phyloP scores from a whole-genome alignment of 1,140 invertebrate genomes.

The Formica exsecta region DNA sequence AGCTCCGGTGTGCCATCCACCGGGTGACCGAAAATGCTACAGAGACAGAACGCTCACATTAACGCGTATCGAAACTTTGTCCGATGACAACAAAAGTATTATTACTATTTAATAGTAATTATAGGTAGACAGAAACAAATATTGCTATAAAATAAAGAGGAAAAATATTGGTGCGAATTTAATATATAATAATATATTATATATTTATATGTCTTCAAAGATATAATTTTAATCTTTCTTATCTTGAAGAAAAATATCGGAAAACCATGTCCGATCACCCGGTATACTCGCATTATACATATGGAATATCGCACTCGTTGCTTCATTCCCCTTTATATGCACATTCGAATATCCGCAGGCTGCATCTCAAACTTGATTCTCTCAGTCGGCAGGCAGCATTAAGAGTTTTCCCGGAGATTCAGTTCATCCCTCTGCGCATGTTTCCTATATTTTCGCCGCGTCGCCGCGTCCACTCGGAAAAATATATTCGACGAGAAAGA shows the following conservation, averaged over 20 bases:
- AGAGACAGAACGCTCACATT: not conserved
- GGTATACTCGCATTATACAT: conserved; percentile 70
- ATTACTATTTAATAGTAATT: not conserved
- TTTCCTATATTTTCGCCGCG: conserved; percentile 54
- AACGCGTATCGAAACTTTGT: conserved; percentile 39
- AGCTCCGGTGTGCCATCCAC: conserved; percentile 79
- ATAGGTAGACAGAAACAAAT: not conserved
- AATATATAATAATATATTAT: not conserved
- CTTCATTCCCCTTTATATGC: conserved; percentile 79
- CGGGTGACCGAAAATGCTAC: conserved; percentile 69
- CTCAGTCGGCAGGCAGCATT: conserved; percentile 58
- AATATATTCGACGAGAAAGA: conserved; percentile 68
- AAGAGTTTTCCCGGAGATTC: conserved; percentile 68
- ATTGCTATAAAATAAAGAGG: not conserved
- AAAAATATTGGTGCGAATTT: not conserved
- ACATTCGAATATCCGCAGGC: conserved; percentile 78
- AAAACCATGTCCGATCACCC: conserved; percentile 58
- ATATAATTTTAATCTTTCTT: not conserved
- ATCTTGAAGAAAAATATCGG: not conserved
- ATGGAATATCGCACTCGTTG: conserved; percentile 66
- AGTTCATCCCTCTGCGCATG: conserved; percentile 58
- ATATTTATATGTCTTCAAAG: not conserved
- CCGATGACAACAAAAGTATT: not conserved
- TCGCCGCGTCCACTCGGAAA: conserved; percentile 68
- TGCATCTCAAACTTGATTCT: conserved; percentile 78